Conservation (phyloP, 2,888 invertebrate genomes). For the Trichopria drosophilae region DNA sequence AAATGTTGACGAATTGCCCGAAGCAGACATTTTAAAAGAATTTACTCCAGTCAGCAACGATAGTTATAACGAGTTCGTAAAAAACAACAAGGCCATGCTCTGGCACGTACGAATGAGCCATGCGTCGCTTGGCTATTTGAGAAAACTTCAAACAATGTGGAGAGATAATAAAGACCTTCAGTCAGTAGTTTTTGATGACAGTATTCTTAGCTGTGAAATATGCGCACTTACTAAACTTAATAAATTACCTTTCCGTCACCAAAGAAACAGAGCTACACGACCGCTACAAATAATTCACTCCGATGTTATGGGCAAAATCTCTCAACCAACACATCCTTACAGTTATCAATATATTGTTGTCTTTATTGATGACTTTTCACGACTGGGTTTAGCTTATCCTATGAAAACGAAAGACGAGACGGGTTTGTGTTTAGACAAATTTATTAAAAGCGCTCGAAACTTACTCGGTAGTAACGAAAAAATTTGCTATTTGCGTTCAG, state of each 20-base stretch:
- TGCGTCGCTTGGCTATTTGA: slow-evolving; percentile 24
- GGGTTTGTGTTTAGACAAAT: too few species aligned
- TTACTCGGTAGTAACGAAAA: slow-evolving; percentile 36
- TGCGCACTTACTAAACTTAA: slow-evolving; percentile 35
- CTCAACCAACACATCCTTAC: slow-evolving; percentile 30
- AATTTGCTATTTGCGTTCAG: slow-evolving; percentile 38
- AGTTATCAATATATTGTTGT: slow-evolving; percentile 32
- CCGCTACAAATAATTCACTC: slow-evolving; percentile 36
- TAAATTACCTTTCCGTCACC: slow-evolving; percentile 33
- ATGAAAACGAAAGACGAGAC: too few species aligned
- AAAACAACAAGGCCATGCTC: slow-evolving; percentile 29
- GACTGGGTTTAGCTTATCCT: slow-evolving; percentile 34
- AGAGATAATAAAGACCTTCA: slow-evolving; percentile 22
- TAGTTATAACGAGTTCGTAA: slow-evolving; percentile 9
- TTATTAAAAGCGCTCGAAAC: too few species aligned
- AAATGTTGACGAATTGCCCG: slow-evolving; percentile 2
- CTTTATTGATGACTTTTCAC: slow-evolving; percentile 37
- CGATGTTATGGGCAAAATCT: slow-evolving; percentile 35
- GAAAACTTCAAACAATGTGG: slow-evolving; percentile 15
- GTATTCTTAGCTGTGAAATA: too few species aligned
- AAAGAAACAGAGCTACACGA: slow-evolving; percentile 24
- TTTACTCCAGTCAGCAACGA: too few species aligned
- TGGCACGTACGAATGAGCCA: slow-evolving; percentile 40
- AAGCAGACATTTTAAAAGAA: too few species aligned
- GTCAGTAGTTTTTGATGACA: slow-evolving; percentile 37